A percentile compares a stretch with the other conserved stretches of the same genome.
These are phyloP conservation scores for Haemorhous mexicanus DNA, from an alignment of 2,113 vertebrate species.

Conservation along the genomic window DNA sequence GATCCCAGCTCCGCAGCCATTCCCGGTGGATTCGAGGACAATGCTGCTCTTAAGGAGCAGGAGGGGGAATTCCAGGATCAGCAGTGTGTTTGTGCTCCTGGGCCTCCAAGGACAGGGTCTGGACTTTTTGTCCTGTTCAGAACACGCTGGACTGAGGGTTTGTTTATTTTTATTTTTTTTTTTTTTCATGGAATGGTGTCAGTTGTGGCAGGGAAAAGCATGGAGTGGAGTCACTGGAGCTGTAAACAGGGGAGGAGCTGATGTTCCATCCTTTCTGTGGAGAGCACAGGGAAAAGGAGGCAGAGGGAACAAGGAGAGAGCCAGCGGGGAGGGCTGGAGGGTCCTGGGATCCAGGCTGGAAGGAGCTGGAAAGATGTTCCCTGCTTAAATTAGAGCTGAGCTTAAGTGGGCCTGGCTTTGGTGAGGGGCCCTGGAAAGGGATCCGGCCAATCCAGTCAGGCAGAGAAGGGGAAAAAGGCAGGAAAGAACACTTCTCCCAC, in stretches of 20 bases:
- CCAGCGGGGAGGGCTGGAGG: neutral
- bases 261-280: neutral
- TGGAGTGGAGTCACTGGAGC: neutral
- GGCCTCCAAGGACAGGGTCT: neutral
- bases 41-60: neutral
- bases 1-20: neutral
- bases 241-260: neutral
- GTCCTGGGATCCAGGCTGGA: neutral
- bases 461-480: neutral
- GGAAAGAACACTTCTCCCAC: neutral
- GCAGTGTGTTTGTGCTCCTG: neutral
- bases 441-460: neutral
- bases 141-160: rapidly evolving
- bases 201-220: neutral
- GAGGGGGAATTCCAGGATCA: neutral
- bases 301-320: neutral
- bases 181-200: neutral
- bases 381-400: neutral
- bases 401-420: neutral
- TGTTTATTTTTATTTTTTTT: neutral
- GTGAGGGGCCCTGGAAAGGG: neutral
- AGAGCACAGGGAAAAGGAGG: neutral
- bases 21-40: neutral
- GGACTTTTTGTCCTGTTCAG: conserved; percentile 1
- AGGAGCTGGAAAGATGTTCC: neutral